Evolutionary conservation across 1,140 invertebrate genomes (phyloP).

Genomic region (Grapholita molesta): DNA sequence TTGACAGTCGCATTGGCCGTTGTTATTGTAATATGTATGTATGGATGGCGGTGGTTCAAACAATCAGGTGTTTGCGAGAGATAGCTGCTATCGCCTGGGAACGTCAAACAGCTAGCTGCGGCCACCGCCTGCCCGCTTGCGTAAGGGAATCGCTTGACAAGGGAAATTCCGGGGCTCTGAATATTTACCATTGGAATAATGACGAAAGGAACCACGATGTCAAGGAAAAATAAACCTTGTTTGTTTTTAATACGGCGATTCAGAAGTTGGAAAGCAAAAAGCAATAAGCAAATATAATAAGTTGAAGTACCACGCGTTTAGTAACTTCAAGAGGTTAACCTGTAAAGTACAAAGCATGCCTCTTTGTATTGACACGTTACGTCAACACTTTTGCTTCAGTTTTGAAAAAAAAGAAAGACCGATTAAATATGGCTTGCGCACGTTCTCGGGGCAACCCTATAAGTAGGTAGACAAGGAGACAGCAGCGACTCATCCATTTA

Average conservation of each 20-base stretch:
- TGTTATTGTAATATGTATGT: slow-evolving; percentile 11
- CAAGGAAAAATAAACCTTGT: background rate
- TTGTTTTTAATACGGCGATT: background rate
- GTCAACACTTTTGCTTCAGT: too few species aligned
- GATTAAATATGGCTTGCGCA: too few species aligned
- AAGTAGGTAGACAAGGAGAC: too few species aligned
- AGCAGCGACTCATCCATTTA: too few species aligned
- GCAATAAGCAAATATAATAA: background rate
- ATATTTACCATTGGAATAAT: background rate
- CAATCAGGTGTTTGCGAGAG: slow-evolving; percentile 67
- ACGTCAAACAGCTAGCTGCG: slow-evolving; percentile 61
- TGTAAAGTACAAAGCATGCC: too few species aligned
- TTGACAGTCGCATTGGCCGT: slow-evolving; percentile 18
- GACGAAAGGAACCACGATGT: background rate
- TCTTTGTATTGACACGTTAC: too few species aligned
- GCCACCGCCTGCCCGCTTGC: slow-evolving; percentile 55
- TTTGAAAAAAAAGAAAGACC: too few species aligned
- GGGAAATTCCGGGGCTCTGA: slow-evolving; percentile 46
- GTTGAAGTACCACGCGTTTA: background rate
- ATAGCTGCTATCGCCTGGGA: slow-evolving; percentile 71
- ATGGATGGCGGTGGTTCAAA: slow-evolving; percentile 57
- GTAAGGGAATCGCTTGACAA: slow-evolving; percentile 39
- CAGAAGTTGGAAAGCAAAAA: too few species aligned
- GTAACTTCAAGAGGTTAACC: background rate
- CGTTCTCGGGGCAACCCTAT: too few species aligned